These are phyloP conservation scores for Catagonus wagneri DNA, from an alignment of 2,113 vertebrate species.

Conservation along the genomic window DNA sequence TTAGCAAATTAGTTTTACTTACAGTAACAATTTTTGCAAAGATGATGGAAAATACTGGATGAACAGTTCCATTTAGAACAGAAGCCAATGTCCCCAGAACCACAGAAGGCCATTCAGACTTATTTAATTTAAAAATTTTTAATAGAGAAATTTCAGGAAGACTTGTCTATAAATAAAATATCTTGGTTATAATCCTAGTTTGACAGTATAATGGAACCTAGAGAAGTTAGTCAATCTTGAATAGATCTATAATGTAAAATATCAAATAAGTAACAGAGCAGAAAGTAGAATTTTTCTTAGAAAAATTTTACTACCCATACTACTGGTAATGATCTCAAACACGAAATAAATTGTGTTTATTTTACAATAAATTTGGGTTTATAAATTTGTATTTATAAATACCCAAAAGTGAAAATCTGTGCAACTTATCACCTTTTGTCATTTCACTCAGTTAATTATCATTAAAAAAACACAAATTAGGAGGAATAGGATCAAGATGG, in stretches of 20 bases:
- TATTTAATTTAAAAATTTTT: slow-evolving; percentile 81
- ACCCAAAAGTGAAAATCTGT: not conserved
- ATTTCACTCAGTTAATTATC: not conserved
- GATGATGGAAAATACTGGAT: slow-evolving; percentile 83
- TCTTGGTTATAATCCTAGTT: slow-evolving; percentile 24
- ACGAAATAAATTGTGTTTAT: not conserved
- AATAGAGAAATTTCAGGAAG: slow-evolving; percentile 81
- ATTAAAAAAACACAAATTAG: not conserved
- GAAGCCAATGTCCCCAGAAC: slow-evolving; percentile 79
- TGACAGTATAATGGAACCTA: not conserved
- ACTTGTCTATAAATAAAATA: slow-evolving; percentile 72
- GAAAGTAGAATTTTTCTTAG: slow-evolving; percentile 40
- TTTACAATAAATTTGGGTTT: too few relatives aligned
- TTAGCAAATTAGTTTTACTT: slow-evolving; percentile 72
- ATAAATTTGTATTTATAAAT: not conserved
- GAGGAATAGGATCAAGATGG: too few relatives aligned
- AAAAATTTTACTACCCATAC: not conserved
- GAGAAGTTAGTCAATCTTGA: not conserved
- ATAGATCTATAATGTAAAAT: not conserved
- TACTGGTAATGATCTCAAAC: not conserved
- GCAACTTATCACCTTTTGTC: not conserved
- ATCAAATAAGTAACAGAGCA: not conserved
- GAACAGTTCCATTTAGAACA: slow-evolving; percentile 76
- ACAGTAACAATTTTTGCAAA: slow-evolving; percentile 83
- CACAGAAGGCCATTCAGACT: slow-evolving; percentile 83